Conservation (phyloP, 1,140 invertebrate genomes). For the Papilio xuthus region DNA sequence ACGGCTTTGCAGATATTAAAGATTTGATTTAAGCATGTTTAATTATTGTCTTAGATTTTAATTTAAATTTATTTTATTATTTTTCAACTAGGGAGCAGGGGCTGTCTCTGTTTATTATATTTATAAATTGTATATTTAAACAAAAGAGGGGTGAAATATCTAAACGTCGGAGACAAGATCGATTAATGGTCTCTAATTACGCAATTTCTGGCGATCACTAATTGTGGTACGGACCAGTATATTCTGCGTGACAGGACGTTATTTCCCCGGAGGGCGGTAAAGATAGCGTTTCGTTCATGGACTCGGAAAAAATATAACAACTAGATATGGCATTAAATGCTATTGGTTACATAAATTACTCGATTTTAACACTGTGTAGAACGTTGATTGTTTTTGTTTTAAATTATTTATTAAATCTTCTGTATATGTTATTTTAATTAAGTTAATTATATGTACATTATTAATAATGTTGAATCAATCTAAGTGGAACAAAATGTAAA, state of each 20-base stretch:
- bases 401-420: too few species aligned
- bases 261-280: conserved; percentile 77
- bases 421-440: too few species aligned
- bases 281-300: conserved; percentile 61
- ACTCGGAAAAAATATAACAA: conserved; percentile 7
- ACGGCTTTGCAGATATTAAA: not conserved
- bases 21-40: too few species aligned
- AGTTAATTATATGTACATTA: too few species aligned
- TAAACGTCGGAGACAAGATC: conserved; percentile 62
- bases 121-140: not conserved
- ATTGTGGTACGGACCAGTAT: conserved; percentile 75
- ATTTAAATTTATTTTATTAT: not conserved
- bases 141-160: conserved; percentile 25
- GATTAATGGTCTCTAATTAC: conserved; percentile 78
- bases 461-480: not conserved
- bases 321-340: conserved; percentile 12
- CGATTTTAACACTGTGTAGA: not conserved
- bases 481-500: too few species aligned
- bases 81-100: not conserved
- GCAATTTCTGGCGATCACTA: conserved; percentile 79
- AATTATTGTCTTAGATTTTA: too few species aligned
- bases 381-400: not conserved
- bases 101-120: not conserved
- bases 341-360: not conserved
- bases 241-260: conserved; percentile 78